A percentile compares a stretch with the other conserved stretches of the same genome.
Conservation (phyloP, 2,888 invertebrate genomes). For the Drosophila basisetae region DNA sequence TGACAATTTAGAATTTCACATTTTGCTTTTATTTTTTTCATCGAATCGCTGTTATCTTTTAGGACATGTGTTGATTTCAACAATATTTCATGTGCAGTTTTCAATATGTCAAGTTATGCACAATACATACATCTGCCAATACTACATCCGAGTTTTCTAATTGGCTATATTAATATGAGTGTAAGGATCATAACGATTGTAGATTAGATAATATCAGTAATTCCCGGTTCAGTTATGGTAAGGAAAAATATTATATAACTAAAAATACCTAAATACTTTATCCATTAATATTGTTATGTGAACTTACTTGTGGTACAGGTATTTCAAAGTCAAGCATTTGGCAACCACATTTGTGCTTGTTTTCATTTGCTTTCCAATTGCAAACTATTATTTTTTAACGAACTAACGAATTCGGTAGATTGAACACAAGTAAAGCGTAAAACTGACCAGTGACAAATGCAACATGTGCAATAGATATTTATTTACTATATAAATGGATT, state of each 20-base stretch:
- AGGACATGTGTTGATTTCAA: conserved; percentile 18
- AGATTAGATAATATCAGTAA: not conserved
- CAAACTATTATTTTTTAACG: conserved; percentile 73
- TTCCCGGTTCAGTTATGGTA: not conserved
- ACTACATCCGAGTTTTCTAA: not conserved
- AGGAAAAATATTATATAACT: not conserved
- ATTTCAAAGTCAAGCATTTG: conserved; percentile 12
- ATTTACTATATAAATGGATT: conserved; percentile 65
- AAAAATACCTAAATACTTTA: not conserved
- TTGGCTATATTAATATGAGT: not conserved
- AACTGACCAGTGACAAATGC: conserved; percentile 35
- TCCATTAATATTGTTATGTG: not conserved
- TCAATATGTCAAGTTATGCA: conserved; percentile 9
- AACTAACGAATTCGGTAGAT: conserved; percentile 68
- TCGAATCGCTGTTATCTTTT: conserved; percentile 11
- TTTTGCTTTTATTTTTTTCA: not conserved
- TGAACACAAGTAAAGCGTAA: conserved; percentile 61
- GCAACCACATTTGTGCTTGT: not conserved
- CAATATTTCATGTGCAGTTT: conserved; percentile 1
- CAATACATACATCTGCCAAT: not conserved
- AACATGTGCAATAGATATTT: conserved; percentile 53
- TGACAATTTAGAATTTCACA: conserved; percentile 26
- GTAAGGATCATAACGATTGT: no score
- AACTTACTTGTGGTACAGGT: not conserved
- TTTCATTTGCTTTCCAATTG: conserved; percentile 28